These are phyloP conservation scores for Drosophila burlai DNA, from an alignment of 1,140 invertebrate genomes.

Conservation along the genomic window DNA sequence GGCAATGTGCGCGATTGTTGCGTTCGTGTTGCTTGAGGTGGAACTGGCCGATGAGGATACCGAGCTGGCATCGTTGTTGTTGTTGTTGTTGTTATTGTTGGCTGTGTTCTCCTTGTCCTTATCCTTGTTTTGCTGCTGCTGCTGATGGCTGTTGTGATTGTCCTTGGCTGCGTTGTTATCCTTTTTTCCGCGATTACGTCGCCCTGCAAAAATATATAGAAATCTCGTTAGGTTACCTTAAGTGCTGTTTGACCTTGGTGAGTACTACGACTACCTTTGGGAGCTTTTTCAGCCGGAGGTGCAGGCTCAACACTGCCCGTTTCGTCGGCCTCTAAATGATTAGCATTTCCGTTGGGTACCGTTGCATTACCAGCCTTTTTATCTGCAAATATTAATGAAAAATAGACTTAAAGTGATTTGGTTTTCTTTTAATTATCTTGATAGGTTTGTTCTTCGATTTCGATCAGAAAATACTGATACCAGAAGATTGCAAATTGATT, in stretches of 20 bases:
- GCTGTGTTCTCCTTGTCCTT: conserved; percentile 63
- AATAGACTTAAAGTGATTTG: not conserved
- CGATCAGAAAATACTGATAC: not conserved
- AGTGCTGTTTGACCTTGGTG: not conserved
- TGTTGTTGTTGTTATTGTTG: conserved; percentile 66
- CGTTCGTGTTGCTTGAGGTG: conserved; percentile 58
- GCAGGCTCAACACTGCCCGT: conserved; percentile 49
- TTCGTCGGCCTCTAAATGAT: conserved; percentile 73
- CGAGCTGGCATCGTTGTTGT: conserved; percentile 72
- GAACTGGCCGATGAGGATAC: conserved; percentile 75
- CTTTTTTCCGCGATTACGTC: conserved; percentile 82
- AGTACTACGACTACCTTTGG: conserved; percentile 61
- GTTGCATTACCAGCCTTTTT: conserved; percentile 63
- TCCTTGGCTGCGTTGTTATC: conserved; percentile 82
- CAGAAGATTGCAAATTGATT: not conserved
- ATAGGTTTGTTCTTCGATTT: not conserved
- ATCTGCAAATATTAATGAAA: conserved; percentile 28
- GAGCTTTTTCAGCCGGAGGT: conserved; percentile 66
- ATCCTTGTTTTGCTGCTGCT: conserved; percentile 58
- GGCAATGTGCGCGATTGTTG: conserved; percentile 79
- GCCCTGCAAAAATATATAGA: conserved; percentile 40
- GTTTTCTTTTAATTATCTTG: not conserved
- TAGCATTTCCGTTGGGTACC: conserved; percentile 72
- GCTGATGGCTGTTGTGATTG: conserved; percentile 83
- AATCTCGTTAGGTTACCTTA: not conserved